Base-by-base conservation (phyloP, 2,797 vertebrate species). In the Pipistrellus kuhlii region DNA sequence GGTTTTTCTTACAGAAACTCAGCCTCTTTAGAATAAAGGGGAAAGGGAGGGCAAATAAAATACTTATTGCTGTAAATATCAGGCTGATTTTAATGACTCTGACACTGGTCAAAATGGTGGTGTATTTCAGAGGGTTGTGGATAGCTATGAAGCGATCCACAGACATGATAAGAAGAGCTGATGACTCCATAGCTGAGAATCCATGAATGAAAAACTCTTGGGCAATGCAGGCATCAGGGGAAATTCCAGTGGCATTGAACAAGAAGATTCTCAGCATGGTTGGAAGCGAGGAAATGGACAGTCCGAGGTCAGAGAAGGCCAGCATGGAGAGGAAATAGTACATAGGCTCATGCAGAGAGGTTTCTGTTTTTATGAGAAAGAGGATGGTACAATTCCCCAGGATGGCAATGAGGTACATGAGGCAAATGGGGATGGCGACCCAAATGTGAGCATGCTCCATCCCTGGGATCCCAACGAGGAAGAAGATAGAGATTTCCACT, bases 141-240 rank as follows among this genome's bases (percentile, higher is more conserved):
- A 94, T 94, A 69, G 95, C 91, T 48, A 96, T 30, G 18, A 95
- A 96, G 3, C n/a, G 32, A 48, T 95, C 93, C 69, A 94, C 83
- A 5, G 93, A 89, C 91, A 94, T 95, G 14, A 94, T 91, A 21
- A 96, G 85, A 80, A 94, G 93, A 14, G 92, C 38, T 44, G 91
- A 90, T 20, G 83, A 96, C 21, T 96, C 96, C 68, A 95, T 84
- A 51, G 93, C 91, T 68, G 92, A 92, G 18, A 98, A 98, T 8
- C 98, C 0, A 76, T 98, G 98, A 93, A 98, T 12, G 13, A 98
- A 98, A 93, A 99, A 98, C 5, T 98, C 98, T 68, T 99, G 98
- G 17, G 96, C 72, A 10, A 99, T 91, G 64, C 99, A 99, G 3
- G 94, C 71, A 0, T 98, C 95, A 77, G 96, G 97, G 0, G 97